phyloP scores from a whole-genome alignment of 2,113 vertebrate species.

The Cottus gobio region DNA sequence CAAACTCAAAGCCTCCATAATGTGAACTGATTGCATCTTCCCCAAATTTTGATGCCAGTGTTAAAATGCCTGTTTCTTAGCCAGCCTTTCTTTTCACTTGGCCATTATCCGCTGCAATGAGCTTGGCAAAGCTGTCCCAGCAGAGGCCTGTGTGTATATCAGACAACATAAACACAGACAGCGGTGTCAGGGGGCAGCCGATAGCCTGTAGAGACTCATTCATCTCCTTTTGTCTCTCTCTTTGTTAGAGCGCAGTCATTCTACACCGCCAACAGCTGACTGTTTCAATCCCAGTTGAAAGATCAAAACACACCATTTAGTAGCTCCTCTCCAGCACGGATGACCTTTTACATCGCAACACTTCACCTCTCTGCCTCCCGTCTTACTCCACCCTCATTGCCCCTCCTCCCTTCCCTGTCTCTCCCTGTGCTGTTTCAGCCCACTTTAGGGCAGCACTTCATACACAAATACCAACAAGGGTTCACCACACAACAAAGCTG shows the following conservation, averaged over 20 bases:
- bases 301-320: conserved; percentile 76
- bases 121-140: conserved; percentile 50
- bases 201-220: conserved; percentile 68
- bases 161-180: conserved; percentile 71
- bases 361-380: conserved; percentile 54
- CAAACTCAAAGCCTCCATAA: conserved; percentile 26
- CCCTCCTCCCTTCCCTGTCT: not conserved
- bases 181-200: conserved; percentile 72
- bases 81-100: conserved; percentile 29
- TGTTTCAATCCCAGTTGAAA: conserved; percentile 48
- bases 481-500: conserved; percentile 74
- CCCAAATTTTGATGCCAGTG: conserved; percentile 22
- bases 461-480: conserved; percentile 74
- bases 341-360: conserved; percentile 65
- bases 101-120: conserved; percentile 40
- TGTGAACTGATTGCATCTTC: conserved; percentile 20
- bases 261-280: conserved; percentile 41
- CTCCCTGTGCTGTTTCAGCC: conserved; percentile 8
- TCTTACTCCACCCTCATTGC: conserved; percentile 20
- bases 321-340: conserved; percentile 48
- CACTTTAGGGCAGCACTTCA: conserved; percentile 54
- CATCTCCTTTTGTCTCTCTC: conserved; percentile 69
- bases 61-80: conserved; percentile 37
- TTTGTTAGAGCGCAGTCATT: conserved; percentile 49
- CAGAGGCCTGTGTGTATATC: conserved; percentile 53